Percentiles rank a stretch among this genome's conserved stretches.
Conservation (phyloP, 2,113 vertebrate genomes). For the Catharus fuscescens region DNA sequence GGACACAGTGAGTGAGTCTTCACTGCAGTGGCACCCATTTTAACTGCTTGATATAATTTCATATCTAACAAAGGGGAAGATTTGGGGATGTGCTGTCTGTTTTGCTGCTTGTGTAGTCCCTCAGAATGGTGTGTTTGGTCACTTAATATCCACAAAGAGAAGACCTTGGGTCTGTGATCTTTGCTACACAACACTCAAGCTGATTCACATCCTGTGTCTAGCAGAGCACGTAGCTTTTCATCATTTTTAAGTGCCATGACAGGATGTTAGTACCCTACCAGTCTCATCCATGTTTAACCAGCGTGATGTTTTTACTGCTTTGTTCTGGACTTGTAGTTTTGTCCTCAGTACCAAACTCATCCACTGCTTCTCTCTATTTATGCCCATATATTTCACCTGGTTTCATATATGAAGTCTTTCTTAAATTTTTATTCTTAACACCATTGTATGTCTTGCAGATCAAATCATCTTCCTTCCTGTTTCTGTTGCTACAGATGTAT, state of each 20-base stretch:
- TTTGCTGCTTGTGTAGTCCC: neutral
- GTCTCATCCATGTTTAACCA: neutral
- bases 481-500: neutral
- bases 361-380: neutral
- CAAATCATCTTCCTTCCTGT: neutral
- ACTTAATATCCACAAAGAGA: neutral
- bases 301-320: neutral
- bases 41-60: neutral
- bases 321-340: neutral
- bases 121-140: accelerated
- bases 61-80: neutral
- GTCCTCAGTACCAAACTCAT: neutral
- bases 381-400: neutral
- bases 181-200: neutral
- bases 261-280: neutral
- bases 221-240: neutral
- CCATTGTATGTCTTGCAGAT: neutral
- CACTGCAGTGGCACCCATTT: neutral
- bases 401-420: neutral
- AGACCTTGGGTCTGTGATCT: neutral
- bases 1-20: accelerated
- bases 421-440: neutral
- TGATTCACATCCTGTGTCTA: neutral
- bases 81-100: neutral
- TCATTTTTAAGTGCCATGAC: neutral